Conservation (phyloP, 2,113 vertebrate species). For the Pseudopipra pipra region DNA sequence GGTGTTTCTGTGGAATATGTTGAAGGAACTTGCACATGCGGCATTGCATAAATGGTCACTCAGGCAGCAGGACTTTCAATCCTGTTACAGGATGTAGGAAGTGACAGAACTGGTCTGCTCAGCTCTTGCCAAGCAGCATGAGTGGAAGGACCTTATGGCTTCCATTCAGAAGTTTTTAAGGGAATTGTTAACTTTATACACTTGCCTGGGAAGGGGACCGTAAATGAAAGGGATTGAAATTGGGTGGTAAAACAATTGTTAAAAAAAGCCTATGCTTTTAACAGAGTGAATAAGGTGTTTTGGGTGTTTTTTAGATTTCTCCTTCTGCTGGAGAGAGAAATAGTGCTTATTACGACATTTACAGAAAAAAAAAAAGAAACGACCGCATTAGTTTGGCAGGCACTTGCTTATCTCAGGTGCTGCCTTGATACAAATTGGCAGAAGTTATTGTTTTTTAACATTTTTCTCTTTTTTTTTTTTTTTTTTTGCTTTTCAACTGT, state of each 20-base stretch:
- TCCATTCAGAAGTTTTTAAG: neutral
- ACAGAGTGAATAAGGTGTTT: neutral
- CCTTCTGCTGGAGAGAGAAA: neutral
- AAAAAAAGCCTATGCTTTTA: neutral
- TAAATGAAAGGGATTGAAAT: neutral
- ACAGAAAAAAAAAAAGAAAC: neutral
- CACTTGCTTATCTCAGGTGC: neutral
- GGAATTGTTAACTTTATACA: neutral
- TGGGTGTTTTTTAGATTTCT: neutral
- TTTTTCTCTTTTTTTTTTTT: neutral
- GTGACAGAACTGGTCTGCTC: neutral
- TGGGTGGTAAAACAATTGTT: neutral
- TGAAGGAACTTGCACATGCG: neutral
- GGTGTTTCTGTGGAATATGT: neutral
- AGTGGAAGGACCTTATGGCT: neutral
- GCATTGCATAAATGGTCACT: neutral
- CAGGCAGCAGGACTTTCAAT: neutral
- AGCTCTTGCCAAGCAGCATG: fast-evolving
- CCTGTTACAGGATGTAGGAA: neutral
- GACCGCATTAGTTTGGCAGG: neutral
- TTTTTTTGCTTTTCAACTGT: neutral
- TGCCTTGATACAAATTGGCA: neutral
- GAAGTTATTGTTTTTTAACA: fast-evolving
- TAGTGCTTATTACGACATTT: neutral
- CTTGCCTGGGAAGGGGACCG: neutral